Conservation (phyloP, 1,140 invertebrate species). For the Cepaea nemoralis region DNA sequence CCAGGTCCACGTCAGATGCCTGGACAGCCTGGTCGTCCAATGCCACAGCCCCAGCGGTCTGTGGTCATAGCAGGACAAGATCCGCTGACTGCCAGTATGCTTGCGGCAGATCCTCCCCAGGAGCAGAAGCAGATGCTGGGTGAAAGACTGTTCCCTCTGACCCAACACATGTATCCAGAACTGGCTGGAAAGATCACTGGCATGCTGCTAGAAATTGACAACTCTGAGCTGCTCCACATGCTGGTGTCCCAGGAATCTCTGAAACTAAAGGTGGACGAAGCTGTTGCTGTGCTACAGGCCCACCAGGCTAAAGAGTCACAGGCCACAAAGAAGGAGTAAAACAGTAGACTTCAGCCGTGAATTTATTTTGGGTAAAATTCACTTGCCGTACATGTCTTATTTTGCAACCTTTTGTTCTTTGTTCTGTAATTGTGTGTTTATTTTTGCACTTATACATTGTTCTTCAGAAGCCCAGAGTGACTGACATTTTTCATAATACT, state of each 20-base stretch:
- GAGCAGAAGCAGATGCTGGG: slow-evolving; percentile 99
- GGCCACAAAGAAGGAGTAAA: neutral
- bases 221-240: slow-evolving; percentile 98
- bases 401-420: too few relatives aligned
- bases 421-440: too few relatives aligned
- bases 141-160: slow-evolving; percentile 96
- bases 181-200: slow-evolving; percentile 99
- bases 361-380: too few relatives aligned
- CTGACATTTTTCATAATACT: too few relatives aligned
- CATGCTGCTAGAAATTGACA: slow-evolving; percentile 99
- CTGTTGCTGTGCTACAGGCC: slow-evolving; percentile 4
- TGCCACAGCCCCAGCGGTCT: slow-evolving; percentile 66
- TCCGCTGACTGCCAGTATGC: slow-evolving; percentile 94
- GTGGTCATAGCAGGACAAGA: slow-evolving; percentile 89
- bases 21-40: slow-evolving; percentile 26
- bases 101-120: slow-evolving; percentile 91
- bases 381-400: too few relatives aligned
- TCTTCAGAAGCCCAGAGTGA: too few relatives aligned
- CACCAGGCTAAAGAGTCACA: neutral
- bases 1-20: slow-evolving; percentile 6
- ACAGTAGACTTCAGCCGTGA: too few relatives aligned
- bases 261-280: neutral
- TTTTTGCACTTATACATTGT: too few relatives aligned
- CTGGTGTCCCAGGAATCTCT: slow-evolving; percentile 83
- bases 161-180: slow-evolving; percentile 91